Base-by-base conservation (phyloP, 23 tunicate genomes). In the Halocynthia aurantium region DNA sequence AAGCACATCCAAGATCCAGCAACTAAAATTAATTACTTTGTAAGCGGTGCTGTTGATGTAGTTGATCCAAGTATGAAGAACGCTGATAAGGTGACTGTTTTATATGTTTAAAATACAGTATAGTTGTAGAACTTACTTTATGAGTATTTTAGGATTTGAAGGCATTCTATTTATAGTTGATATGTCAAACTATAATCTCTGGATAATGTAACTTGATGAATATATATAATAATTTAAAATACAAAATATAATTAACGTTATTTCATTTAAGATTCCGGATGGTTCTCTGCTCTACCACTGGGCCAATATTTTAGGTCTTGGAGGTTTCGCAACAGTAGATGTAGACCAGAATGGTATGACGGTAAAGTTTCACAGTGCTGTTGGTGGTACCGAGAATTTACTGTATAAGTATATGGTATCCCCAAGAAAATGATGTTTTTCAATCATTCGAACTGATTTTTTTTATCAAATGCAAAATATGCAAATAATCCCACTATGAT, bases 1-100 rank as follows among this genome's bases (percentile, higher is more conserved):
- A 71, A 92, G 92, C 98, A 92, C 80, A 75, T 92, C 52, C 67
- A 74, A 9, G 88, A 86, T 50, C 21, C 78, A 57, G 74, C 55
- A 52, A 81, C 97, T 5, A 71, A 61, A 10, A 86, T 92, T 52
- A 77, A 92, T 7, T 92, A 92, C 61, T 79, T 92, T 78, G 85
- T 92, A n/a, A 55, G 84, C 53, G 98, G 98, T 7, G 98, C 98
- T 6, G 98, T 84, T 7, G 92, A 86, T 62, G 81, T 86, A 11
- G 88, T 92, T 6, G 81, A 82, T 62, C 98, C 98, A 6, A 86
- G 84, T 68, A 76, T 64, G 81, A 77, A 72, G 40, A 90, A 91
- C 71, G 78, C 57, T 51, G 73, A 72, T 15, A 74, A 31, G 10
- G 78, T 74, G 56, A 74, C 4, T 1, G 44, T 31, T 31, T 31